These are phyloP conservation scores for Uria lomvia DNA, from an alignment of 2,113 vertebrate genomes.

Conservation along the genomic window DNA sequence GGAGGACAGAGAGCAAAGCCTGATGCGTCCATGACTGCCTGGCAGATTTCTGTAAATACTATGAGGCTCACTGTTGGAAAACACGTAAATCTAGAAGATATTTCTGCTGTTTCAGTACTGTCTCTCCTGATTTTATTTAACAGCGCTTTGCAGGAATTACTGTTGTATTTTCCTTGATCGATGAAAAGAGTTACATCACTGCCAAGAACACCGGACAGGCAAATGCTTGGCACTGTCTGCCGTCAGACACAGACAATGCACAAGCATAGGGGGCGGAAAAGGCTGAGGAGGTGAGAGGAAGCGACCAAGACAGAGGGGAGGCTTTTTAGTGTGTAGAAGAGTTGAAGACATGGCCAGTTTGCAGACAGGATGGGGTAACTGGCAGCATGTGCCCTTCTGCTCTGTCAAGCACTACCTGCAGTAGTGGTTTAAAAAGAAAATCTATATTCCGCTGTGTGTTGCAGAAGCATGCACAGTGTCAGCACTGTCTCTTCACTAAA, in stretches of 20 bases:
- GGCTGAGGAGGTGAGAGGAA: not conserved
- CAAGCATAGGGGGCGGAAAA: not conserved
- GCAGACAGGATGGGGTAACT: not conserved
- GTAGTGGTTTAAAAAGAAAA: not conserved
- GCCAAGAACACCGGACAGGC: not conserved
- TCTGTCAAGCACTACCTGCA: not conserved
- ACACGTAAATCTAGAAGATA: fast-evolving
- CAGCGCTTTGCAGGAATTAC: not conserved
- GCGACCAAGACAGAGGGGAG: too few species aligned
- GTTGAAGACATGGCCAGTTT: not conserved
- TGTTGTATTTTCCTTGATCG: not conserved
- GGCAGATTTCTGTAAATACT: not conserved
- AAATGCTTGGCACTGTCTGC: not conserved
- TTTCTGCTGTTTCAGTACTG: not conserved
- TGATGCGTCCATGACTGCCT: not conserved
- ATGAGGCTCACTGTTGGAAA: not conserved
- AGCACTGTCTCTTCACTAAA: not conserved
- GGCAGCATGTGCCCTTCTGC: fast-evolving
- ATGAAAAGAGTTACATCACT: not conserved
- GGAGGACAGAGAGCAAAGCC: not conserved
- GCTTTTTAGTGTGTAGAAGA: not conserved
- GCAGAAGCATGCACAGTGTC: fast-evolving
- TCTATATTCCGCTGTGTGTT: fast-evolving
- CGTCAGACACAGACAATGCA: fast-evolving
- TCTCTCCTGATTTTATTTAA: not conserved